These are phyloP conservation scores for Tragelaphus strepsiceros DNA, from an alignment of 2,113 vertebrate genomes.

Conservation along the genomic window DNA sequence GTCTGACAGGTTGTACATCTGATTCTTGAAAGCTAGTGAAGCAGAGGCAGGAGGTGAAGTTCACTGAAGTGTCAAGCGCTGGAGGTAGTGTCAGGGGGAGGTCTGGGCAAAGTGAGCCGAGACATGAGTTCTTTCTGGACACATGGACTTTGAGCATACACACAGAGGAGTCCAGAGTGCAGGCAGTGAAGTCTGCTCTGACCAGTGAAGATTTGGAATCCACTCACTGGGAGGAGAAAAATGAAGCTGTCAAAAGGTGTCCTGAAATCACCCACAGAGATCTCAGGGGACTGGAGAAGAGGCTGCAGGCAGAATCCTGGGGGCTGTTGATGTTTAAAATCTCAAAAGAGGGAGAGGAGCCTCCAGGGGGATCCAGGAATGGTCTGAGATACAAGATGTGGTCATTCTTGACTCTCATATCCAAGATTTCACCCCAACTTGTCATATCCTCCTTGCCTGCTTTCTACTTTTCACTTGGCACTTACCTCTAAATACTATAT, in stretches of 20 bases:
- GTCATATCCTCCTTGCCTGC: not conserved
- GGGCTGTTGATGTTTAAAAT: not conserved
- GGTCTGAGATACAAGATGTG: not conserved
- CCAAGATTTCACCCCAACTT: not conserved
- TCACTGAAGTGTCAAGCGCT: fast-evolving
- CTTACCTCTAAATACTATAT: not conserved
- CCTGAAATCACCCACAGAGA: not conserved
- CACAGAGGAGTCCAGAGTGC: not conserved
- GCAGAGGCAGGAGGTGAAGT: not conserved
- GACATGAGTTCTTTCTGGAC: not conserved
- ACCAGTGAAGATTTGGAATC: not conserved
- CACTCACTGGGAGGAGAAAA: not conserved
- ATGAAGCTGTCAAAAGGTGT: not conserved
- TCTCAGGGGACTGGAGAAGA: not conserved
- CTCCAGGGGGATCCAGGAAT: not conserved
- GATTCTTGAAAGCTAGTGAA: not conserved
- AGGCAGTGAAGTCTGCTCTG: not conserved
- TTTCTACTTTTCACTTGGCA: not conserved
- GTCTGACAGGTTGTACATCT: not conserved
- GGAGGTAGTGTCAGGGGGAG: not conserved
- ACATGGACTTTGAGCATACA: fast-evolving
- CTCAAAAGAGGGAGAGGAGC: not conserved
- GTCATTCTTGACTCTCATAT: not conserved
- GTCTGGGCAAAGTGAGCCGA: not conserved
- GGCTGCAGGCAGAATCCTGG: not conserved